These are phyloP conservation scores for Drosophila tanythrix DNA, from an alignment of 2,888 invertebrate species.

Conservation along the genomic window DNA sequence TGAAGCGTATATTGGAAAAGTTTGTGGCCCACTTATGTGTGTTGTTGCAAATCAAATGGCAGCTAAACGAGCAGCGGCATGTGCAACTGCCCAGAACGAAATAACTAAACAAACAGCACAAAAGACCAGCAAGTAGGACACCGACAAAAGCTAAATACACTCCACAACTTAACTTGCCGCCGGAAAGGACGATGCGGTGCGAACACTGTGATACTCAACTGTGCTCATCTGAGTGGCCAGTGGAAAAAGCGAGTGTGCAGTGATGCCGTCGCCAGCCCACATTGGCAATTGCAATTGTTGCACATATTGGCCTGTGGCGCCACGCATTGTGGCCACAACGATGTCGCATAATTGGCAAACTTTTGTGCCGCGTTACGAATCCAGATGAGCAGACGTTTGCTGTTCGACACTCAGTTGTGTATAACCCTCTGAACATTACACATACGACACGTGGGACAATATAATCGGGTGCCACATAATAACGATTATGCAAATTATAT, in stretches of 20 bases:
- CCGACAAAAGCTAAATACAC: background rate
- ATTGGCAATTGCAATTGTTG: background rate
- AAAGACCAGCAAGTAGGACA: slow-evolving; percentile 2
- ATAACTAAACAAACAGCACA: background rate
- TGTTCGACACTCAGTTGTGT: background rate
- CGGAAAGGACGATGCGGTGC: slow-evolving; percentile 6
- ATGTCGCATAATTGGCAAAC: slow-evolving; percentile 45
- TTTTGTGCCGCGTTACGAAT: slow-evolving; percentile 21
- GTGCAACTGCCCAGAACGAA: slow-evolving; percentile 25
- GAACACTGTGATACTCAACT: background rate
- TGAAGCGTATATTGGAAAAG: slow-evolving; percentile 60
- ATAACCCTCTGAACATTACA: slow-evolving; percentile 17
- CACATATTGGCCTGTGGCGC: slow-evolving; percentile 19
- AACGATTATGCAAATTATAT: slow-evolving; percentile 17
- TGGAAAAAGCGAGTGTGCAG: slow-evolving; percentile 15
- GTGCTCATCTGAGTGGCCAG: slow-evolving; percentile 14
- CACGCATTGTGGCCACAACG: slow-evolving; percentile 43
- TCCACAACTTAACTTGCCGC: background rate
- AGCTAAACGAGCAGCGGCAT: slow-evolving; percentile 45
- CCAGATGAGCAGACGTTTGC: background rate
- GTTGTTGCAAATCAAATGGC: slow-evolving; percentile 62
- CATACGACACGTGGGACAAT: slow-evolving; percentile 27
- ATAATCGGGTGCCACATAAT: background rate
- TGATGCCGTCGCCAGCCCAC: background rate
- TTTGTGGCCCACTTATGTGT: slow-evolving; percentile 58